Evolutionary conservation across 2,797 vertebrate genomes (phyloP).

Genomic region (Microctenopoma stevenorrisi): DNA sequence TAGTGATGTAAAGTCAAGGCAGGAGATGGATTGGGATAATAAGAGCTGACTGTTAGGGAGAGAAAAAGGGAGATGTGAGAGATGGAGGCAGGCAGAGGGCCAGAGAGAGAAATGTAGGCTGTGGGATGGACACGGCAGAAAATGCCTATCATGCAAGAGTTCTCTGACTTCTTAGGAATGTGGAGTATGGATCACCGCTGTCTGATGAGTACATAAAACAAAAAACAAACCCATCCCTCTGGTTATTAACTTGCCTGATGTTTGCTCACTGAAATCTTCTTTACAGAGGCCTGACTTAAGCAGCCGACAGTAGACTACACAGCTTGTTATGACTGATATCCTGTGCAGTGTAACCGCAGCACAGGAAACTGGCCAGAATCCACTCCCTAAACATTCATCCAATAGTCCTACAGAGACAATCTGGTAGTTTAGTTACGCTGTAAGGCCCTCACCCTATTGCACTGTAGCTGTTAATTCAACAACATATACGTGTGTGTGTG

Average conservation of each 20-base stretch:
- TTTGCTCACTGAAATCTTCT: conserved; percentile 12
- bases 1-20: conserved; percentile 75
- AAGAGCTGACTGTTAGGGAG: conserved; percentile 61
- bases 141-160: conserved; percentile 27
- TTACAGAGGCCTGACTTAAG: background rate
- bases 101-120: conserved; percentile 27
- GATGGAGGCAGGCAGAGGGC: conserved; percentile 34
- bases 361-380: conserved; percentile 51
- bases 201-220: conserved; percentile 19
- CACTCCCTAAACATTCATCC: conserved; percentile 35
- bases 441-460: conserved; percentile 4
- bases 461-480: conserved; percentile 6
- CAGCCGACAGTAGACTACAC: conserved; percentile 4
- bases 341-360: conserved; percentile 49
- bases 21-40: conserved; percentile 75
- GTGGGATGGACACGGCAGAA: conserved; percentile 22
- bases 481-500: background rate
- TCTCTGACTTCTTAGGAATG: conserved; percentile 27
- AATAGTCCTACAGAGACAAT: conserved; percentile 41
- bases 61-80: conserved; percentile 33
- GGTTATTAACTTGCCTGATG: conserved; percentile 3
- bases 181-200: conserved; percentile 30
- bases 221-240: conserved; percentile 18
- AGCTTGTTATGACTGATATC: conserved; percentile 33
- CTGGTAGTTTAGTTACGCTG: conserved; percentile 35